phyloP scores from a whole-genome alignment of 2,888 invertebrate species.

The Drosophila austrosaltans region DNA sequence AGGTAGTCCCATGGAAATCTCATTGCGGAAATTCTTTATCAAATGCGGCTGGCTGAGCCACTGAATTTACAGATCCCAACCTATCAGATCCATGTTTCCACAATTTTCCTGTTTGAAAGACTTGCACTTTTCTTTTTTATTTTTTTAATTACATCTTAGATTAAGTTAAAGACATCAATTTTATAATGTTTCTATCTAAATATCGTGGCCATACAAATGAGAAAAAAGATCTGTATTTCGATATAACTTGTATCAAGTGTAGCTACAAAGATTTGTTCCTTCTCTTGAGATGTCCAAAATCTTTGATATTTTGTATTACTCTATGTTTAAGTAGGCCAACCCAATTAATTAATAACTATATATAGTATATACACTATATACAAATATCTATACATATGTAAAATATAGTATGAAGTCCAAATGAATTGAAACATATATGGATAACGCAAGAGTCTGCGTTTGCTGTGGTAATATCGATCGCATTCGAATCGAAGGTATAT shows the following conservation, averaged over 20 bases:
- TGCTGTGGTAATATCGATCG: conserved; percentile 12
- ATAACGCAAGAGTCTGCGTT: conserved; percentile 10
- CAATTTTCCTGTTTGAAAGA: conserved; percentile 56
- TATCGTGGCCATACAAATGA: conserved; percentile 35
- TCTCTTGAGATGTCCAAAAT: conserved; percentile 22
- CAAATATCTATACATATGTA: conserved; percentile 25
- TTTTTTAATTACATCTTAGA: conserved; percentile 47
- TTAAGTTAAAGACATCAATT: conserved; percentile 52
- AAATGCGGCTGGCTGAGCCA: conserved; percentile 83
- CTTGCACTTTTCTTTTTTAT: conserved; percentile 31
- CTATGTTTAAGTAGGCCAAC: conserved; percentile 43
- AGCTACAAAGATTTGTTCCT: conserved; percentile 41
- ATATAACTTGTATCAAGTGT: conserved; percentile 19
- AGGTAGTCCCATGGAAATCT: conserved; percentile 78
- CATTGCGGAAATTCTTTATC: conserved; percentile 84
- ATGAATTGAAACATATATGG: conserved; percentile 25
- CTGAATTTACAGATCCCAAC: conserved; percentile 48
- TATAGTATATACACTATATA: conserved; percentile 23
- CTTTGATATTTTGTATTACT: conserved; percentile 33
- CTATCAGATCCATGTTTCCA: conserved; percentile 11
- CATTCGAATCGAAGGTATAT: not conserved
- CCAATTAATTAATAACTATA: conserved; percentile 38
- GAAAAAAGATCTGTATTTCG: not conserved
- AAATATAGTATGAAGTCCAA: conserved; percentile 37
- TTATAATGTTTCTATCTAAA: conserved; percentile 35